phyloP scores from a whole-genome alignment of 2,113 vertebrate species.

The Myotis davidii region DNA sequence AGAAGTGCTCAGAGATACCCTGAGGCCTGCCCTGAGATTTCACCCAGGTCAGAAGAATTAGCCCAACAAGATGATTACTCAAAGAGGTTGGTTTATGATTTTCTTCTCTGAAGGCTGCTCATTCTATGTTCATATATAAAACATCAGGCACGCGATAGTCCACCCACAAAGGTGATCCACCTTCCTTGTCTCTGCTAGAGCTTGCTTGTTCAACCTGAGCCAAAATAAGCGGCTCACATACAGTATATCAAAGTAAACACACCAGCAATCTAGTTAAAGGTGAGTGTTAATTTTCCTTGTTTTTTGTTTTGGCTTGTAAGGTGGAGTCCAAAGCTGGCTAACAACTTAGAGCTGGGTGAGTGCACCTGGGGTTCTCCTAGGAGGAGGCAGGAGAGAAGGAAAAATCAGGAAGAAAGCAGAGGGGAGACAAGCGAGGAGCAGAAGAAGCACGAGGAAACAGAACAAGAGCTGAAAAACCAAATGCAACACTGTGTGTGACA shows the following conservation, averaged over 20 bases:
- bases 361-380: background rate
- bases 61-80: background rate
- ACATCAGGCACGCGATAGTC: background rate
- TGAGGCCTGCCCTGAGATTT: background rate
- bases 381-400: background rate
- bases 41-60: background rate
- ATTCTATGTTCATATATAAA: background rate
- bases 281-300: background rate
- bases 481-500: too few species aligned
- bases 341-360: background rate
- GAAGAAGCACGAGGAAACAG: background rate
- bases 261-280: background rate
- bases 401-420: background rate
- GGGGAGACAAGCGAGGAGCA: background rate
- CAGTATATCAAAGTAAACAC: background rate
- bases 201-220: background rate
- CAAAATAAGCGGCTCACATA: background rate
- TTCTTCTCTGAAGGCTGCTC: background rate
- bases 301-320: background rate
- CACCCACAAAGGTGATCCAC: background rate
- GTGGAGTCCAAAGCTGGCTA: background rate
- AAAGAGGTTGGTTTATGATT: background rate
- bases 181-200: background rate
- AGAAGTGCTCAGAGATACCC: background rate
- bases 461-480: background rate